A percentile compares a stretch with the other conserved stretches of the same genome.
Evolutionary conservation across 2,888 invertebrate genomes (phyloP).

Genomic region (Andrena minutula): DNA sequence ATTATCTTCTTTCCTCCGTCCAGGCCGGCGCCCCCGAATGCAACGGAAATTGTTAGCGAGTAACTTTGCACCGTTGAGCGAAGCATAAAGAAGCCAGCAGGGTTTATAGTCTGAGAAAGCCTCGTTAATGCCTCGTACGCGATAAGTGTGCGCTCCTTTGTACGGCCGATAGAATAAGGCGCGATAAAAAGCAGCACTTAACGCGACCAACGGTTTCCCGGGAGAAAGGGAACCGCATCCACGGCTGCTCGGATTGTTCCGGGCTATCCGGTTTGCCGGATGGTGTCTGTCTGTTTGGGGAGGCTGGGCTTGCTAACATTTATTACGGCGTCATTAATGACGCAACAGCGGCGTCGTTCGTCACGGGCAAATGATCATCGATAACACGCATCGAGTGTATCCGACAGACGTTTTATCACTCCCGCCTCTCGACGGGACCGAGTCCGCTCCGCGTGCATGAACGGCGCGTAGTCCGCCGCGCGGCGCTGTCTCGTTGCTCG

Average conservation of each 20-base stretch:
- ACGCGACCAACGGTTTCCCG: conserved; percentile 21
- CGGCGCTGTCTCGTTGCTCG: not conserved
- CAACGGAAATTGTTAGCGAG: conserved; percentile 42
- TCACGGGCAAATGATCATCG: conserved; percentile 66
- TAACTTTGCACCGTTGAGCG: conserved; percentile 12
- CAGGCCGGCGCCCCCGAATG: conserved; percentile 10
- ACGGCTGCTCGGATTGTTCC: not conserved
- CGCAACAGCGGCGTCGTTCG: conserved; percentile 38
- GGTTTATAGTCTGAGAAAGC: conserved; percentile 26
- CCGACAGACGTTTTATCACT: conserved; percentile 62
- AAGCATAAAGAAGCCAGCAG: not conserved
- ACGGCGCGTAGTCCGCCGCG: not conserved
- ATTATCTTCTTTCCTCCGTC: conserved; percentile 8
- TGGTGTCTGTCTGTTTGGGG: conserved; percentile 39
- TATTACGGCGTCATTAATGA: conserved; percentile 60
- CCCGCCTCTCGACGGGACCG: conserved; percentile 29
- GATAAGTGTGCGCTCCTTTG: conserved; percentile 34
- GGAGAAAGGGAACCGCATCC: conserved; percentile 6
- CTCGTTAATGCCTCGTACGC: conserved; percentile 28
- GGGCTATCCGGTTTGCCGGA: conserved; percentile 21
- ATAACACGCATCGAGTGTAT: conserved; percentile 57
- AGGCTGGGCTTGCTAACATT: conserved; percentile 27
- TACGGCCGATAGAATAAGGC: not conserved
- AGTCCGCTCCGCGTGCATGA: conserved; percentile 7
- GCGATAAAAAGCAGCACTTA: conserved; percentile 19